Evolutionary conservation across 2,797 vertebrate species (phyloP).

Genomic region (Schizothorax lantsangensis): DNA sequence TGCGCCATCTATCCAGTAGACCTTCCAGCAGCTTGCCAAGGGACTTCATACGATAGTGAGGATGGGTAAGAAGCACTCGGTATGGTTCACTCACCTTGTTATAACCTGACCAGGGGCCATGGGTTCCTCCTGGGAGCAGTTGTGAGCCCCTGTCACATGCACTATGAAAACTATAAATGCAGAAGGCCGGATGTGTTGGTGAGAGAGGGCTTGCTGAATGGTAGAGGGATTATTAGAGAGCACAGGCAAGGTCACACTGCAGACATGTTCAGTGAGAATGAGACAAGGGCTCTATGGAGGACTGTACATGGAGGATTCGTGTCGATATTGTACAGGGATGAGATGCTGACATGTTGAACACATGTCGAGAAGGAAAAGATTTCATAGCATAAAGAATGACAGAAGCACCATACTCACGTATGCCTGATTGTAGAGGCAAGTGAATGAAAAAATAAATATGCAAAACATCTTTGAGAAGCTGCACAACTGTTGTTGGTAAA

Average conservation of each 20-base stretch:
- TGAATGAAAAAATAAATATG: background rate
- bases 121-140: conserved; percentile 57
- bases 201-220: conserved; percentile 23
- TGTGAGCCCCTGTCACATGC: conserved; percentile 62
- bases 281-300: conserved; percentile 13
- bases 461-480: background rate
- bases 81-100: conserved; percentile 74
- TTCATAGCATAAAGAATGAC: conserved; percentile 5
- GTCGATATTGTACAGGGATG: conserved; percentile 2
- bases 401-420: background rate
- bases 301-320: background rate
- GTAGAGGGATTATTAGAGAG: conserved; percentile 35
- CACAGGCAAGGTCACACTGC: conserved; percentile 23
- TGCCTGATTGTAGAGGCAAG: background rate
- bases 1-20: conserved; percentile 49
- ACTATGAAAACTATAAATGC: conserved; percentile 37
- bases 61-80: conserved; percentile 69
- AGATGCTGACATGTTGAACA: conserved; percentile 26
- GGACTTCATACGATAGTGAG: conserved; percentile 69
- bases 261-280: conserved; percentile 4
- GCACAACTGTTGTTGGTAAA: background rate
- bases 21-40: conserved; percentile 60
- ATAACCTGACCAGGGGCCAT: conserved; percentile 73
- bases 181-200: conserved; percentile 21
- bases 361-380: conserved; percentile 10